Evolutionary conservation across 2,113 vertebrate species (phyloP).

Genomic region (Xyliphius kryptos): DNA sequence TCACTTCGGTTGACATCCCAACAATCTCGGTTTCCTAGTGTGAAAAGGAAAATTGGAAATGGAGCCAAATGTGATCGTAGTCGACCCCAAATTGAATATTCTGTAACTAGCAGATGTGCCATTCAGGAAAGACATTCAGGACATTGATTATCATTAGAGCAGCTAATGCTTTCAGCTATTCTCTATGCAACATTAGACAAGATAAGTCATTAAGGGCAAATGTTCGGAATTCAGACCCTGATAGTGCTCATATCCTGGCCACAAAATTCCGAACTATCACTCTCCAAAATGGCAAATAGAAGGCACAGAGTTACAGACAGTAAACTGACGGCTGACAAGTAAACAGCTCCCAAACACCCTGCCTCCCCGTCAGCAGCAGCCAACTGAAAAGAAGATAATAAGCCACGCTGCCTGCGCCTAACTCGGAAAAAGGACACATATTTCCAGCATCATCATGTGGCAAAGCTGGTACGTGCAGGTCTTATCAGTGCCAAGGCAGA

Average conservation of each 20-base stretch:
- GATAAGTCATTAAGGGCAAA: slow-evolving; percentile 19
- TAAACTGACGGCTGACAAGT: neutral
- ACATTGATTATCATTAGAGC: slow-evolving; percentile 14
- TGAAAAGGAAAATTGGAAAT: neutral
- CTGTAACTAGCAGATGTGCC: slow-evolving; percentile 10
- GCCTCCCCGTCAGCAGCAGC: neutral
- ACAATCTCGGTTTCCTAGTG: neutral
- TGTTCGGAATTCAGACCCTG: neutral
- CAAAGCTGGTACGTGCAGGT: slow-evolving; percentile 58
- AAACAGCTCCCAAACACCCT: slow-evolving; percentile 28
- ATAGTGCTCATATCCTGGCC: neutral
- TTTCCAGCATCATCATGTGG: slow-evolving; percentile 48
- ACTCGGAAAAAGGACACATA: slow-evolving; percentile 29
- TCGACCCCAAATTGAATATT: slow-evolving; percentile 9
- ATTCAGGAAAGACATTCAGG: slow-evolving; percentile 30
- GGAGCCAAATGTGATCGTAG: neutral
- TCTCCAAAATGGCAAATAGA: slow-evolving; percentile 3
- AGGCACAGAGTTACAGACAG: slow-evolving; percentile 9
- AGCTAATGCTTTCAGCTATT: slow-evolving; percentile 7
- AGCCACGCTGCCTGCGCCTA: slow-evolving; percentile 31
- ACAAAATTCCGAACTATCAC: neutral
- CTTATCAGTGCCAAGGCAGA: slow-evolving; percentile 60
- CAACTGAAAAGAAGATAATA: slow-evolving; percentile 27
- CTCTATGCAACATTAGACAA: slow-evolving; percentile 29
- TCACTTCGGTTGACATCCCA: too few relatives aligned